These are phyloP conservation scores for Micropterix aruncella DNA, from an alignment of 2,888 invertebrate genomes.

Conservation along the genomic window DNA sequence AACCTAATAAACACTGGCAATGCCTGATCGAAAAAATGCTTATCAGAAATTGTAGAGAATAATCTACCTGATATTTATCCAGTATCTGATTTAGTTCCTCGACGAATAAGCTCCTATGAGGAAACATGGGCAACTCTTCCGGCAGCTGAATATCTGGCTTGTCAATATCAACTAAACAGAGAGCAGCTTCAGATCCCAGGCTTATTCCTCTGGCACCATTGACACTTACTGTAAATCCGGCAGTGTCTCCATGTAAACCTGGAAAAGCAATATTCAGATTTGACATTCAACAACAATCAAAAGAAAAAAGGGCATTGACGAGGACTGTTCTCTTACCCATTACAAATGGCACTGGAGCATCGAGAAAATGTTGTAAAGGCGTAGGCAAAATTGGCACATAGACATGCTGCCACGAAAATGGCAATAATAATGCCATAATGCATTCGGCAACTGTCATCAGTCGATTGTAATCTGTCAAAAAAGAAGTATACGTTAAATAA, in stretches of 20 bases:
- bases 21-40: too few relatives aligned
- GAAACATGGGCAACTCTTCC: slow-evolving; percentile 89
- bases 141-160: slow-evolving; percentile 84
- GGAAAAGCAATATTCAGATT: neutral
- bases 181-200: slow-evolving; percentile 66
- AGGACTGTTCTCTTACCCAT: slow-evolving; percentile 79
- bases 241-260: slow-evolving; percentile 47
- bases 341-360: slow-evolving; percentile 97
- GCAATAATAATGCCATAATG: slow-evolving; percentile 77
- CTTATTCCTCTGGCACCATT: slow-evolving; percentile 39
- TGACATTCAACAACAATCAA: neutral
- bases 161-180: slow-evolving; percentile 95
- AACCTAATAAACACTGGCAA: too few relatives aligned
- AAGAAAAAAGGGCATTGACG: neutral
- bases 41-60: too few relatives aligned
- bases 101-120: slow-evolving; percentile 75
- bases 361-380: slow-evolving; percentile 87
- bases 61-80: slow-evolving; percentile 59
- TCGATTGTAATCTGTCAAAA: slow-evolving; percentile 71
- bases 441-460: slow-evolving; percentile 96
- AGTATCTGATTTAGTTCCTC: slow-evolving; percentile 66
- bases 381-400: slow-evolving; percentile 97
- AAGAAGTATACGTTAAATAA: slow-evolving; percentile 5
- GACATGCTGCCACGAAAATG: slow-evolving; percentile 97
- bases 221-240: slow-evolving; percentile 29